Percentiles rank a stretch among this genome's conserved stretches.
These are phyloP conservation scores for Argyrosomus japonicus DNA, from an alignment of 2,113 vertebrate species.

Conservation along the genomic window DNA sequence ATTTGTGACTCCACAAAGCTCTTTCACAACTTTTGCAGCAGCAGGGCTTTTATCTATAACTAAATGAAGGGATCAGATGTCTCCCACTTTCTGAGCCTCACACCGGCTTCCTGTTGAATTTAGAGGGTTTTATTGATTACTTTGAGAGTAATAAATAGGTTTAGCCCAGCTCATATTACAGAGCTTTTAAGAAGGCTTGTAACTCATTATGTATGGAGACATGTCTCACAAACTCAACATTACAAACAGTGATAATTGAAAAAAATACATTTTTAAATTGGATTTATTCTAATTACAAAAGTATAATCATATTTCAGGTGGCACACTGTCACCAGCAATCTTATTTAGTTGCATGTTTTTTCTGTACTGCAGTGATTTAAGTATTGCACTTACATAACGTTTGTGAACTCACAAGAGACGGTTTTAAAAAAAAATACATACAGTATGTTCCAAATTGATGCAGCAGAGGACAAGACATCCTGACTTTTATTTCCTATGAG, in stretches of 20 bases:
- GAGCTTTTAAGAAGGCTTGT: not conserved
- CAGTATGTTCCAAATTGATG: not conserved
- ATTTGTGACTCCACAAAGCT: not conserved
- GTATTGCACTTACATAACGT: not conserved
- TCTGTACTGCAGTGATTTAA: not conserved
- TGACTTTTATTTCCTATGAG: not conserved
- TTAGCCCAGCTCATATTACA: constrained; percentile 21
- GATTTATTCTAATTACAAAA: not conserved
- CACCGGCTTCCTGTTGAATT: not conserved
- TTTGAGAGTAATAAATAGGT: constrained; percentile 22
- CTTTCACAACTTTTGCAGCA: not conserved
- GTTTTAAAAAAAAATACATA: too few relatives aligned
- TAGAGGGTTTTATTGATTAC: constrained; percentile 48
- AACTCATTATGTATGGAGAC: not conserved
- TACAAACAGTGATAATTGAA: not conserved
- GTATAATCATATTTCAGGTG: too few relatives aligned
- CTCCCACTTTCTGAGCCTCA: constrained; percentile 1
- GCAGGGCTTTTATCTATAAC: constrained; percentile 3
- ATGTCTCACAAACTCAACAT: not conserved
- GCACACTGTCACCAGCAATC: not conserved
- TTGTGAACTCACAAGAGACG: not conserved
- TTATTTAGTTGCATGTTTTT: not conserved
- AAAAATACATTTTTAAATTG: not conserved
- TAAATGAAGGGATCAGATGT: constrained; percentile 27
- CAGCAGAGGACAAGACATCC: not conserved